phyloP scores from a whole-genome alignment of 2,797 vertebrate genomes.

The Sandelia bainsii region DNA sequence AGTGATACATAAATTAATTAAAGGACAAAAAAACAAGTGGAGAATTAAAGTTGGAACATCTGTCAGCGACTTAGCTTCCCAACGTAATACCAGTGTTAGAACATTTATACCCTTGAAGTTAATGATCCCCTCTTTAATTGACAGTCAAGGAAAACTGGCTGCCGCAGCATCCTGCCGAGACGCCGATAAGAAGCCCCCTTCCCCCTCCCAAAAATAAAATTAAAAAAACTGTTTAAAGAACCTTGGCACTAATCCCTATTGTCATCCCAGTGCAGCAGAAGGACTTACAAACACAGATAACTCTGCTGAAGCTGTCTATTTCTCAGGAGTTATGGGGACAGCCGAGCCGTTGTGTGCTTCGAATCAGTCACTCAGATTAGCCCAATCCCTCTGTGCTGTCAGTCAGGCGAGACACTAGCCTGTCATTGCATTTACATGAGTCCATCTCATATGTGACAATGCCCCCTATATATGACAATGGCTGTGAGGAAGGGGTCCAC shows the following conservation, averaged over 20 bases:
- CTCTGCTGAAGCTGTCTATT: conserved; percentile 82
- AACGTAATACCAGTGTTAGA: conserved; percentile 89
- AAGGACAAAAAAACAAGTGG: conserved; percentile 84
- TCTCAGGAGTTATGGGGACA: conserved; percentile 81
- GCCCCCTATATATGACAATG: conserved; percentile 75
- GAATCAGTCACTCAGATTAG: conserved; percentile 87
- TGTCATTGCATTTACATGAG: conserved; percentile 83
- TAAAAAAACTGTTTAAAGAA: conserved; percentile 83
- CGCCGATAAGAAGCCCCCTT: conserved; percentile 80
- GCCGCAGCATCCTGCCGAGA: conserved; percentile 82
- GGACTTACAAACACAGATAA: conserved; percentile 88
- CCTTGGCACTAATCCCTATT: conserved; percentile 88
- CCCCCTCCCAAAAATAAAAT: conserved; percentile 67
- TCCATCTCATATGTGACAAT: conserved; percentile 79
- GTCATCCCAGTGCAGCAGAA: conserved; percentile 85
- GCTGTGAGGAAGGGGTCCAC: conserved; percentile 71
- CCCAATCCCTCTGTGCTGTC: conserved; percentile 82
- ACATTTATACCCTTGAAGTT: conserved; percentile 91
- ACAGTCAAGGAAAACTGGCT: conserved; percentile 87
- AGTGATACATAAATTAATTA: conserved; percentile 90
- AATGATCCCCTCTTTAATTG: conserved; percentile 91
- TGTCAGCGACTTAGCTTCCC: conserved; percentile 88
- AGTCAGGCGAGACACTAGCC: conserved; percentile 79
- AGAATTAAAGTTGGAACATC: conserved; percentile 90
- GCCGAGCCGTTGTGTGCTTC: conserved; percentile 67